Conservation (phyloP, 2,797 vertebrate species). For the Myotis daubentonii region DNA sequence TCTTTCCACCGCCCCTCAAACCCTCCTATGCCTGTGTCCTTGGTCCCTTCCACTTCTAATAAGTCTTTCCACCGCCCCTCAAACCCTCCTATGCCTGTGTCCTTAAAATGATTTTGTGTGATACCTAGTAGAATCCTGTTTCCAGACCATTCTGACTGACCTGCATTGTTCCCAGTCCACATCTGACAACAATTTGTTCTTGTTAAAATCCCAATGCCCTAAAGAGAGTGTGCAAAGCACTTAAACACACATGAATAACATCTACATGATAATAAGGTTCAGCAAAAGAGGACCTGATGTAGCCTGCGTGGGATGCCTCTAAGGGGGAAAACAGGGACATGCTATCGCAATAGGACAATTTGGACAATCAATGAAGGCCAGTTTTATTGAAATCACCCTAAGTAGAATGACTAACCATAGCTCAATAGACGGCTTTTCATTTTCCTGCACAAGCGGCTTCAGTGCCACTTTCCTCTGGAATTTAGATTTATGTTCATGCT, state of each 20-base stretch:
- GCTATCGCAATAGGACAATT: background rate
- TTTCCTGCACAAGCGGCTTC: background rate
- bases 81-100: no score
- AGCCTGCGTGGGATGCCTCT: background rate
- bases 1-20: no score
- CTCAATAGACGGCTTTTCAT: background rate
- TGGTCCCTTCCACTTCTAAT: no score
- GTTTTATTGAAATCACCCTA: background rate
- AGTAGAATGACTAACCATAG: background rate
- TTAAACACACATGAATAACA: no score
- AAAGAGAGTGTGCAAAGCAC: no score
- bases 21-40: background rate
- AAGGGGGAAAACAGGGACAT: background rate
- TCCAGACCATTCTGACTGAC: no score
- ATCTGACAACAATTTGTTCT: no score
- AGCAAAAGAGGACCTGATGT: rapidly evolving
- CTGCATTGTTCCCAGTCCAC: no score
- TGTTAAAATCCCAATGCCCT: no score
- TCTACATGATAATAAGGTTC: background rate
- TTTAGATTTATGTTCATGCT: background rate
- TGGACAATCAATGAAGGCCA: background rate
- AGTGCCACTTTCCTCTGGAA: background rate
- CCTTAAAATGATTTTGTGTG: no score
- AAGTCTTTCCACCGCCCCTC: no score
- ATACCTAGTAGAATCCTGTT: no score